Conservation (phyloP, 2,888 invertebrate genomes). For the Ochropleura plecta region DNA sequence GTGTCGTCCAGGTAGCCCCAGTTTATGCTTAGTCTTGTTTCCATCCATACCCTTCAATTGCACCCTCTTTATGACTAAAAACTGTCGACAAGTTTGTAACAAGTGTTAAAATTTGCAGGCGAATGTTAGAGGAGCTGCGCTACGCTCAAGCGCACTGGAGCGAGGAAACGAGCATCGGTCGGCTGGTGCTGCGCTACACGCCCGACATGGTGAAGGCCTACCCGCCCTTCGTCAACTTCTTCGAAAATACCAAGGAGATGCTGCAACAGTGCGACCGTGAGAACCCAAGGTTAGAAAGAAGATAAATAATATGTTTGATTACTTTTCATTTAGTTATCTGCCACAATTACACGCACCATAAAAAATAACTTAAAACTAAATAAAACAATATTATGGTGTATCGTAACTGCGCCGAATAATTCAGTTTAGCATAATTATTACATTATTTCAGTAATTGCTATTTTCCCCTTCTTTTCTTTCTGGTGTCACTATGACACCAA, state of each 20-base stretch:
- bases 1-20: background rate
- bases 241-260: slow-evolving; percentile 98
- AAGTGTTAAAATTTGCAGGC: slow-evolving; percentile 68
- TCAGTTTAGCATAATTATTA: no score
- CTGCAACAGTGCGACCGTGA: slow-evolving; percentile 97
- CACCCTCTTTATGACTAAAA: background rate
- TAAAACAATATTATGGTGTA: background rate
- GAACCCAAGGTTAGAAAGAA: slow-evolving; percentile 93
- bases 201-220: slow-evolving; percentile 98
- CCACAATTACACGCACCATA: background rate
- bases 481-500: background rate
- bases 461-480: background rate
- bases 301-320: background rate
- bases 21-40: background rate
- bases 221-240: slow-evolving; percentile 99
- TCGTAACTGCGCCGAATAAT: no score
- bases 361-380: background rate
- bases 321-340: background rate
- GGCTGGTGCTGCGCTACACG: slow-evolving; percentile 96
- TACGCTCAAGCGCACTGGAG: slow-evolving; percentile 95
- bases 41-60: background rate
- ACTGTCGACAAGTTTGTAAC: background rate
- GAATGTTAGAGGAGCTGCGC: slow-evolving; percentile 92
- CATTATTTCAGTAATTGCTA: background rate
- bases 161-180: slow-evolving; percentile 96